These are phyloP conservation scores for Cirrhinus mrigala DNA, from an alignment of 2,797 vertebrate species.

Conservation along the genomic window DNA sequence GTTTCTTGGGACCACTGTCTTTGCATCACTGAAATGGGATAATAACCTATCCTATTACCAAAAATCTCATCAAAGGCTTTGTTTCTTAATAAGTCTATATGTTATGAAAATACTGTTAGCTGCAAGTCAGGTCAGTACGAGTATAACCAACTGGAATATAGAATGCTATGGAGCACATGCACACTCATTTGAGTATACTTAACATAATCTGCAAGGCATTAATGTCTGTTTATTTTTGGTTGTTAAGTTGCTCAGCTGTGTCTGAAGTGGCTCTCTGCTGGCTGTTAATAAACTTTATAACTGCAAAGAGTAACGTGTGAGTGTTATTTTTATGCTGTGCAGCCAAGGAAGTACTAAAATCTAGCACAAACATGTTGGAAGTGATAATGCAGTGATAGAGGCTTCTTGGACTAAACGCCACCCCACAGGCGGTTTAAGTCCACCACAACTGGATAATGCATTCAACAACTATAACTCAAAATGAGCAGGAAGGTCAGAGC, in stretches of 20 bases:
- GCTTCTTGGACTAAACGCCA: too few relatives aligned
- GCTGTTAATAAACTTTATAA: not conserved
- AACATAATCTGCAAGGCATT: not conserved
- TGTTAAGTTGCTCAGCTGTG: not conserved
- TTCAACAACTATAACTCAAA: too few relatives aligned
- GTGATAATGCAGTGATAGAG: not conserved
- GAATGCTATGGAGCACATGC: not conserved
- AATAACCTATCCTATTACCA: too few relatives aligned
- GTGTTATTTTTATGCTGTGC: not conserved
- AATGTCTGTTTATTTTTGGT: not conserved
- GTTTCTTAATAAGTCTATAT: not conserved
- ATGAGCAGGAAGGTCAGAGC: too few relatives aligned
- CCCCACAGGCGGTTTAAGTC: too few relatives aligned
- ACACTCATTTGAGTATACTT: not conserved
- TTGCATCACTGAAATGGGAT: too few relatives aligned
- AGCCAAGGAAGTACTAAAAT: not conserved
- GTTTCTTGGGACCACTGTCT: too few relatives aligned
- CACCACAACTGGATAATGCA: too few relatives aligned
- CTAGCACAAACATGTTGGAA: not conserved
- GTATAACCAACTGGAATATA: not conserved
- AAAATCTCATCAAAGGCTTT: too few relatives aligned
- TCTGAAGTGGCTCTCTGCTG: not conserved
- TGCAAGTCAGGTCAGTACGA: not conserved
- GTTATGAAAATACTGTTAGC: not conserved
- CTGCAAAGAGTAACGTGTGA: not conserved